Conservation (phyloP, 2,113 vertebrate species). For the Brachypodius melanocephalos region DNA sequence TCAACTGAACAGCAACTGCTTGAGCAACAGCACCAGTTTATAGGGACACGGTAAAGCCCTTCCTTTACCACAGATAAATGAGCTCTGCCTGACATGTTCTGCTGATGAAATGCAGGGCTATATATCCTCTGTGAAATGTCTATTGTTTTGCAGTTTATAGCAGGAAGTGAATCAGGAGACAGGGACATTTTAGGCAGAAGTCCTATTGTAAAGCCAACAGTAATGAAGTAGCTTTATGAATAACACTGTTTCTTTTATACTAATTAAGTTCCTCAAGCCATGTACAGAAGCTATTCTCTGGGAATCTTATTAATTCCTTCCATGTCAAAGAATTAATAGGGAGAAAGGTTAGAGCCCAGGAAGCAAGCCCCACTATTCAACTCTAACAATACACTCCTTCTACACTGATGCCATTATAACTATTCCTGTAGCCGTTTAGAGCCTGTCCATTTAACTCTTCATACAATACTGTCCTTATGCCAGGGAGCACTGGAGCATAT, state of each 20-base stretch:
- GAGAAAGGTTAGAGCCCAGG: constrained; percentile 40
- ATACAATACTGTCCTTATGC: constrained; percentile 22
- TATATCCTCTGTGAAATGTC: constrained; percentile 23
- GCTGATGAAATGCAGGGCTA: neutral
- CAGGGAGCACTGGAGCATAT: neutral
- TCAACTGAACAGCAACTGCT: neutral
- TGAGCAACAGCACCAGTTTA: neutral
- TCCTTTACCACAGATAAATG: neutral
- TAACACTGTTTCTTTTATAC: constrained; percentile 28
- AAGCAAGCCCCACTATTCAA: constrained; percentile 26
- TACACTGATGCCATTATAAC: neutral
- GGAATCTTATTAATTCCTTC: constrained; percentile 22
- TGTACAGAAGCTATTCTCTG: constrained; percentile 22
- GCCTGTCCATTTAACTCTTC: constrained; percentile 7
- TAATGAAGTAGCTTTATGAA: constrained; percentile 4
- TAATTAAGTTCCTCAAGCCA: constrained; percentile 16
- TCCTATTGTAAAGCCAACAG: constrained; percentile 22
- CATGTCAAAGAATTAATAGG: constrained; percentile 31
- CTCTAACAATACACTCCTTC: constrained; percentile 20
- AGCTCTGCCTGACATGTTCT: neutral
- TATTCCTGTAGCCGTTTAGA: neutral
- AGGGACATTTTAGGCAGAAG: constrained; percentile 30
- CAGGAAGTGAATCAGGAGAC: constrained; percentile 50
- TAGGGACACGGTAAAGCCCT: neutral
- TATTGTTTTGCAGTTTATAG: constrained; percentile 35